Base-by-base conservation (phyloP, 2,888 invertebrate genomes). In the Standfussiana lucernea region DNA sequence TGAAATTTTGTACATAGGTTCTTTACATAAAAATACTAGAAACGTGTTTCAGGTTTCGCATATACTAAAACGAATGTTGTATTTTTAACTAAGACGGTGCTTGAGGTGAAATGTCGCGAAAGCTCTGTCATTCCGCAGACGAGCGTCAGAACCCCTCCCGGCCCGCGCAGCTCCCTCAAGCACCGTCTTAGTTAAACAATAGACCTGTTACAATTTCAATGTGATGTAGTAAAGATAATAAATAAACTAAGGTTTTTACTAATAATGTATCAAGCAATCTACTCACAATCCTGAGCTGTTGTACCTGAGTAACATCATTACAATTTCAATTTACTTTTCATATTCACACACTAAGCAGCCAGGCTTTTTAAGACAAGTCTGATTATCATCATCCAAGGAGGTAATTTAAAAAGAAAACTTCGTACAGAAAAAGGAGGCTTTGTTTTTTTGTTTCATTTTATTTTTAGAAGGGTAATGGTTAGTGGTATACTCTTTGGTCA, bases 241-340 rank as follows among this genome's bases (percentile, higher is more conserved):
- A 69, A 72, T 42, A 79, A 80, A 79, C 75, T 78, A 75, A 32
- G n/a, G 32, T 53, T 76, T 75, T 65, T 35, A 85, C 61, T 75
- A 84, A 74, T 79, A 82, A 79, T 71, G 65, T 79, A 84, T 70
- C 72, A 75, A 85, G 78, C 78, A 70, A 84, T 77, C 82, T 84
- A 84, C 83, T 84, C 83, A 84, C 83, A 82, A 84, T 84, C 83
- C 83, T 78, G 74, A 84, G 83, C 59, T 84, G 83, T 84, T 84
- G 83, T 84, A 84, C 83, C 83, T 84, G 83, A 84, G 85, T 85
- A 84, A 84, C 72, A 84, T 84, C 62, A 81, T 78, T 53, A 70
- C 10, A 82, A 78, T 70, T 82, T 84, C 64, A 84, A 64, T 82
- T 84, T 66, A 82, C 70, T 72, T 28, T 53, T 64, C 53, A 61